Base-by-base conservation (phyloP, 2,888 invertebrate genomes). In the Epinotia brunnichana region DNA sequence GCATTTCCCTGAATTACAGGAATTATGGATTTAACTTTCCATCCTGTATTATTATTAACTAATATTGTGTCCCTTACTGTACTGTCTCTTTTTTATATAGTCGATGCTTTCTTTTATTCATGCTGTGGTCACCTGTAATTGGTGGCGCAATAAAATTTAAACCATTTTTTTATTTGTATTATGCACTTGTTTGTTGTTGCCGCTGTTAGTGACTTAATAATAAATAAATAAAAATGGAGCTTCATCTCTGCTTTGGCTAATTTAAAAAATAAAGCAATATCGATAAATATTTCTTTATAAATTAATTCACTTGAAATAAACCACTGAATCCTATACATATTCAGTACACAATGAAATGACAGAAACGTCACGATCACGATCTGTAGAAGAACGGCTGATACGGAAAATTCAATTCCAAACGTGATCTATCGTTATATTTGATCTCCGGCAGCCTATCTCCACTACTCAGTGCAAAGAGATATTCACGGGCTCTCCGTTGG, bases 381-480 rank as follows among this genome's bases (percentile, higher is more conserved):
- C 35, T 9, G 9, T 21, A 13, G 63, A 61, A 35, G 59, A 63
- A 51, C 29, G 56, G 69, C 60, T 64, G 73, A 76, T 68, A 66
- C 75, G 77, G 79, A 80, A 83, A 83, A 83, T 83, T 80, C 76
- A 82, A 83, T 83, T 81, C 76, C 77, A 78, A 77, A 83, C 84
- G 85, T 85, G 84, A 81, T 82, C 82, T 83, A 85, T 85, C 85
- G 76, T 74, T 73, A 76, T 77, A 76, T 81, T 83, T 80, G 77
- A 79, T 80, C 77, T 73, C 66, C 75, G 73, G 75, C 74, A 69
- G 74, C 76, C 79, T 80, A 75, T 77, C 75, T 54, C 48, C 48
- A 63, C 68, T 71, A 67, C 61, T 57, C 73, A 69, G 63, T 73
- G 69, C 69, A 73, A 73, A 73, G 57, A 63, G 48, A 73, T 68